Evolutionary conservation across 2,888 invertebrate genomes (phyloP).

Genomic region (Teinopalpus imperialis): DNA sequence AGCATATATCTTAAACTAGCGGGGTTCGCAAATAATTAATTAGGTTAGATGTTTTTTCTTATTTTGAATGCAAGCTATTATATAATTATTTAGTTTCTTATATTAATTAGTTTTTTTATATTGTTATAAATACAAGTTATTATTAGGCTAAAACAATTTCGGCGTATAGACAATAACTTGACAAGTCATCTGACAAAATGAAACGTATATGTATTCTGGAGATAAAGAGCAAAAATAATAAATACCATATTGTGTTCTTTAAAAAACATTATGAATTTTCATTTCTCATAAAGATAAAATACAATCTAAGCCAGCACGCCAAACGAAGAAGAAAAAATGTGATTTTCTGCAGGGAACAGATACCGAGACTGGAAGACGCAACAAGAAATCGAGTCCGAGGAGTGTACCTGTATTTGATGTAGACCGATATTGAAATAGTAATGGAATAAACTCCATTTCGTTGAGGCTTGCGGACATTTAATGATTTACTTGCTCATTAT

Average conservation of each 20-base stretch:
- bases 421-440: slow-evolving; percentile 22
- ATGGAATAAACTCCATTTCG: slow-evolving; percentile 19
- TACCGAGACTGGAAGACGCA: slow-evolving; percentile 45
- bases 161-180: no score
- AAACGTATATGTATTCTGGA: neutral
- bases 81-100: no score
- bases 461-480: slow-evolving; percentile 19
- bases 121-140: no score
- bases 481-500: slow-evolving; percentile 27
- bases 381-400: slow-evolving; percentile 47
- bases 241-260: slow-evolving; percentile 59
- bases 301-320: slow-evolving; percentile 74
- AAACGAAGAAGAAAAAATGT: slow-evolving; percentile 74
- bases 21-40: slow-evolving; percentile 18
- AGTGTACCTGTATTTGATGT: slow-evolving; percentile 25
- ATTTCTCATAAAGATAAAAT: slow-evolving; percentile 79
- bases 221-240: slow-evolving; percentile 53
- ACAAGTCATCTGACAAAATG: no score
- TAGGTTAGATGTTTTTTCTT: neutral
- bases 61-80: no score
- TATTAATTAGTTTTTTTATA: no score
- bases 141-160: no score
- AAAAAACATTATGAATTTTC: slow-evolving; percentile 76
- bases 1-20: slow-evolving; percentile 48
- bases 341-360: slow-evolving; percentile 64